Conservation (phyloP, 1,140 invertebrate species). For the Protaetia brevitarsis region DNA sequence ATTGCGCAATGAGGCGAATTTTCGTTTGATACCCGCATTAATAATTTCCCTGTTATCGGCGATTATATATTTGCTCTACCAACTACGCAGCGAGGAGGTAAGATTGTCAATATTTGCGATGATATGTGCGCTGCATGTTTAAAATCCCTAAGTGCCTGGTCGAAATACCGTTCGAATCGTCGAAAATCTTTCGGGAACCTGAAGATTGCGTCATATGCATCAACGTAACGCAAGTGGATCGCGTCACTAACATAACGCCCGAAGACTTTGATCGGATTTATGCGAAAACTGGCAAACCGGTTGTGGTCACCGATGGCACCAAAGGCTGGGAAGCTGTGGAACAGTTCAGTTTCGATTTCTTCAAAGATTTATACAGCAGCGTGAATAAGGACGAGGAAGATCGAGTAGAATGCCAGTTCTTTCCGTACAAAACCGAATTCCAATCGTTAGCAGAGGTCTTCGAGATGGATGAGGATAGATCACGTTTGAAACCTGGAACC, state of each 20-base stretch:
- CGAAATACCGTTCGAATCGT: constrained; percentile 55
- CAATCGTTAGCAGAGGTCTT: constrained; percentile 72
- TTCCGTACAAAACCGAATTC: constrained; percentile 88
- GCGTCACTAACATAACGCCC: constrained; percentile 62
- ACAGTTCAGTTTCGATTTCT: constrained; percentile 72
- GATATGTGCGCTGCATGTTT: neutral
- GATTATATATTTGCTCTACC: constrained; percentile 19
- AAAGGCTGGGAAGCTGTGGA: constrained; percentile 72
- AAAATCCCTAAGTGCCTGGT: constrained; percentile 56
- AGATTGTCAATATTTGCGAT: constrained; percentile 12
- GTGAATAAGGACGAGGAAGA: constrained; percentile 52
- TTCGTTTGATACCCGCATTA: constrained; percentile 2
- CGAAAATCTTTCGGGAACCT: constrained; percentile 66
- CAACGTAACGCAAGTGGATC: constrained; percentile 59
- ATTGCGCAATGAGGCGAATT: constrained; percentile 17
- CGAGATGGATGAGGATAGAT: constrained; percentile 67
- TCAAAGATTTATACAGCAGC: constrained; percentile 69
- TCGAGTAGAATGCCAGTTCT: constrained; percentile 78
- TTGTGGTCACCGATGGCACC: constrained; percentile 81
- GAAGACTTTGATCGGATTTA: constrained; percentile 67
- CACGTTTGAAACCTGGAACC: constrained; percentile 60
- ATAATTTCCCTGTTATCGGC: neutral
- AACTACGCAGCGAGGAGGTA: constrained; percentile 21
- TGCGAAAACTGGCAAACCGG: constrained; percentile 74
- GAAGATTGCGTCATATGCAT: constrained; percentile 73